Evolutionary conservation across 2,797 vertebrate genomes (phyloP), one percentile per base, ranked within the genome.

Genomic region (Artibeus jamaicensis): DNA sequence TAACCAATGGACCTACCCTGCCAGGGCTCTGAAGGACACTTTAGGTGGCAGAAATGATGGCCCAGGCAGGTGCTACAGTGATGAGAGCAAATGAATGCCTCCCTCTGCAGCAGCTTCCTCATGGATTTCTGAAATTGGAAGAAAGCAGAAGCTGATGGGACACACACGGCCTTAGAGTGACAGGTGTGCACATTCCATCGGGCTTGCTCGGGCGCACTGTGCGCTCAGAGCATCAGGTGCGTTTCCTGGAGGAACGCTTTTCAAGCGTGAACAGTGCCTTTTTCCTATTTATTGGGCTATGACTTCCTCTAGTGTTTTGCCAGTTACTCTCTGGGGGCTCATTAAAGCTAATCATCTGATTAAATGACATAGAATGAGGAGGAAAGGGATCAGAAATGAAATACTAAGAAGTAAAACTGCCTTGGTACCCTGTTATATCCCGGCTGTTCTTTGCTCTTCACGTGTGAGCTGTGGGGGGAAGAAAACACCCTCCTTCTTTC

Each of bases 321-420:
- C 59, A 78, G 85, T 79, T 44, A 74, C 77, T 94, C 93, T 96
- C 79, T 34, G 89, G 84, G 97, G 96, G 95, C 97, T 98, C 96
- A 74, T 98, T 98, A 98, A 97, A 98, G 95, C 95, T 97, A 96
- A 98, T 98, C 97, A 98, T 94, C 98, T 96, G 95, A 98, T 96
- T 97, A 97, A 98, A 98, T 97, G 98, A 96, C 96, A 94, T 84
- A 97, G 91, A 93, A 97, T 0, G 26, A 73, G 32, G 86, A 89
- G 86, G 91, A 79, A 85, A 26, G 53, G 71, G 83, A 93, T 71
- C 68, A 46, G 82, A 46, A n/a, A 48, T 14, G 53, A 90, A 82
- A 81, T 37, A 26, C 59, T 53, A 39, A 71, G 42, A 84, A 44
- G 10, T 18, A 92, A 83, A 39, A 50, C n/a, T 12, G 57, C 57